Conservation (phyloP, 2,888 invertebrate species). For the Zhuqinia jingwanae region DNA sequence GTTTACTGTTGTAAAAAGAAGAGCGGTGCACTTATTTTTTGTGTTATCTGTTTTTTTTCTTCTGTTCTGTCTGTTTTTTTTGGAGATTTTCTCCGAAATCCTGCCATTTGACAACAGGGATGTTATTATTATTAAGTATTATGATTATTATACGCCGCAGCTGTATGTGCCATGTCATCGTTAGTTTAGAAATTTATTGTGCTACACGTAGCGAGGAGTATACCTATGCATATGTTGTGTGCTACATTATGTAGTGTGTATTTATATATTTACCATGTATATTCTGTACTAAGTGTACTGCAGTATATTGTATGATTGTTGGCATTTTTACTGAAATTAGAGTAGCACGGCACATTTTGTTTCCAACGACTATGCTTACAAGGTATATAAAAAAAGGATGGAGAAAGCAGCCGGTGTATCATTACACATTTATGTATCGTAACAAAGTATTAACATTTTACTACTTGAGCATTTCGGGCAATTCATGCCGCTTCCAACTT, state of each 20-base stretch:
- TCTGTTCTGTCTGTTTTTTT: no score
- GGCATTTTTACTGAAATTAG: no score
- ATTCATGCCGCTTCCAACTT: background rate
- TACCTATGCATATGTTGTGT: no score
- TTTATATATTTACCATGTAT: no score
- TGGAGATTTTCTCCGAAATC: no score
- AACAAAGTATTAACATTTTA: slow-evolving; percentile 13
- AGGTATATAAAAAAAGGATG: background rate
- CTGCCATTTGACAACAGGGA: no score
- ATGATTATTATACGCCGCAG: background rate
- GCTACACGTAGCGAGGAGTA: no score
- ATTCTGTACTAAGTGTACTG: no score
- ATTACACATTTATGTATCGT: background rate
- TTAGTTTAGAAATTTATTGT: no score
- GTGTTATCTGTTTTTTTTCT: background rate
- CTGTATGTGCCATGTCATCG: background rate
- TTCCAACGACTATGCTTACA: background rate
- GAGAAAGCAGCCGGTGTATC: background rate
- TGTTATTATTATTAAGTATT: background rate
- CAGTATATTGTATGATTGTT: background rate
- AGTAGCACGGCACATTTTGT: no score
- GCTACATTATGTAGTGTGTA: background rate
- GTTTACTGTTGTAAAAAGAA: background rate
- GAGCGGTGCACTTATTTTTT: background rate
- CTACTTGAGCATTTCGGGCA: background rate